phyloP scores from a whole-genome alignment of 1,140 invertebrate genomes.

The Magallana angulata region DNA sequence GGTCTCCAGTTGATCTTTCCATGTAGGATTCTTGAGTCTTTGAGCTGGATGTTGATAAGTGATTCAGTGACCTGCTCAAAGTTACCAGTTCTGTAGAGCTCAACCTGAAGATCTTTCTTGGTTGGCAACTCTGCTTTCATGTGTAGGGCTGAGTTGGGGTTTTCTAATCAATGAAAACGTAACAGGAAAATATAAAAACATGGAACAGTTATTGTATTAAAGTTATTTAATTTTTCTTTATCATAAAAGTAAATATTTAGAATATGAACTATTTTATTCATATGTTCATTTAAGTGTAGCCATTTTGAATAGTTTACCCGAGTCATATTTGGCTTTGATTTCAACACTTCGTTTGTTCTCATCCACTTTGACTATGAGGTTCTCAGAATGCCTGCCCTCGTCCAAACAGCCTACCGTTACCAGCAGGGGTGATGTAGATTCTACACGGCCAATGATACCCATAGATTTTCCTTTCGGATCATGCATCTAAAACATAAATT shows the following conservation, averaged over 20 bases:
- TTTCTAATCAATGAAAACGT: background rate
- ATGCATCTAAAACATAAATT: slow-evolving; percentile 33
- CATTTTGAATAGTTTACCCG: slow-evolving; percentile 22
- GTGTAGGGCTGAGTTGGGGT: slow-evolving; percentile 51
- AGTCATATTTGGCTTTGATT: slow-evolving; percentile 52
- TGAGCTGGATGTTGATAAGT: slow-evolving; percentile 50
- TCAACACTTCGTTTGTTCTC: slow-evolving; percentile 43
- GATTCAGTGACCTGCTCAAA: slow-evolving; percentile 47
- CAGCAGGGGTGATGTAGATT: slow-evolving; percentile 19
- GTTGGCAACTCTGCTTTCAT: slow-evolving; percentile 52
- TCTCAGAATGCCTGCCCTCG: slow-evolving; percentile 33
- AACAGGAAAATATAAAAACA: background rate
- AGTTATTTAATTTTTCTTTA: background rate
- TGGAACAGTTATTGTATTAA: background rate
- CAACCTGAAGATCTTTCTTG: slow-evolving; percentile 42
- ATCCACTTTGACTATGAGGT: slow-evolving; percentile 37
- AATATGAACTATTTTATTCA: no score
- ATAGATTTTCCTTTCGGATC: slow-evolving; percentile 41
- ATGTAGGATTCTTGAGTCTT: slow-evolving; percentile 54
- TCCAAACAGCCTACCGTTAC: slow-evolving; percentile 37
- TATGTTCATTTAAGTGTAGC: background rate
- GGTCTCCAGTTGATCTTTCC: slow-evolving; percentile 61
- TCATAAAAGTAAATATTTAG: background rate
- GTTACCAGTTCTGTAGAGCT: slow-evolving; percentile 55
- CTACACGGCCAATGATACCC: slow-evolving; percentile 48